Conservation (phyloP, 2,113 vertebrate species). For the Numenius arquata region DNA sequence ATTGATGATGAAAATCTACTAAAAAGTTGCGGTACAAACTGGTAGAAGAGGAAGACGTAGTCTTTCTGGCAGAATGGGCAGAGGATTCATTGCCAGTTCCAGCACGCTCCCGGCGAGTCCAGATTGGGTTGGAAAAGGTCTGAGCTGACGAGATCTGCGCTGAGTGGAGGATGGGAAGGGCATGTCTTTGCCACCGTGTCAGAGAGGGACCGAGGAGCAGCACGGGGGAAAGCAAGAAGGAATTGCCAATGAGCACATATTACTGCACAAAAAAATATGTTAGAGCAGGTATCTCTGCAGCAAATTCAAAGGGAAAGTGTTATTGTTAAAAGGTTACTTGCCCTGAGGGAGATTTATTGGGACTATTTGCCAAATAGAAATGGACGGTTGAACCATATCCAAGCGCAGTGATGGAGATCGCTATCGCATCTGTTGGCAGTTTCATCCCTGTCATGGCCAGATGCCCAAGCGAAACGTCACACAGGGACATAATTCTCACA, state of each 20-base stretch:
- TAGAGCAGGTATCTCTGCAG: neutral
- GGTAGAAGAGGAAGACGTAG: neutral
- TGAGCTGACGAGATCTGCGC: neutral
- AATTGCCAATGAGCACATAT: neutral
- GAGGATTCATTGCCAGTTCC: fast-evolving
- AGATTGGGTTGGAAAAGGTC: neutral
- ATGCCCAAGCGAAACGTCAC: conserved; percentile 11
- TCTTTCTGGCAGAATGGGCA: neutral
- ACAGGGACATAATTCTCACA: conserved; percentile 32
- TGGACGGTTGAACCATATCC: conserved; percentile 31
- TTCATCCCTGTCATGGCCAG: conserved; percentile 20
- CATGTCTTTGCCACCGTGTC: neutral
- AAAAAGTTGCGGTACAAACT: neutral
- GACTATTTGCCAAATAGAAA: conserved; percentile 49
- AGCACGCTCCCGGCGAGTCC: no score
- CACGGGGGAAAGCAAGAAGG: neutral
- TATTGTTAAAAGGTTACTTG: conserved; percentile 17
- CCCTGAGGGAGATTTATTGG: neutral
- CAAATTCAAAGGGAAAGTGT: neutral
- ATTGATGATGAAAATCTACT: neutral
- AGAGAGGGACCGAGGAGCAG: neutral
- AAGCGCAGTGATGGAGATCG: neutral
- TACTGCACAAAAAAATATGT: neutral
- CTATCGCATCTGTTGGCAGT: neutral
- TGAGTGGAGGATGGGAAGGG: neutral